Conservation (phyloP, 1,140 invertebrate species). For the Pseudachorutes palmiensis region DNA sequence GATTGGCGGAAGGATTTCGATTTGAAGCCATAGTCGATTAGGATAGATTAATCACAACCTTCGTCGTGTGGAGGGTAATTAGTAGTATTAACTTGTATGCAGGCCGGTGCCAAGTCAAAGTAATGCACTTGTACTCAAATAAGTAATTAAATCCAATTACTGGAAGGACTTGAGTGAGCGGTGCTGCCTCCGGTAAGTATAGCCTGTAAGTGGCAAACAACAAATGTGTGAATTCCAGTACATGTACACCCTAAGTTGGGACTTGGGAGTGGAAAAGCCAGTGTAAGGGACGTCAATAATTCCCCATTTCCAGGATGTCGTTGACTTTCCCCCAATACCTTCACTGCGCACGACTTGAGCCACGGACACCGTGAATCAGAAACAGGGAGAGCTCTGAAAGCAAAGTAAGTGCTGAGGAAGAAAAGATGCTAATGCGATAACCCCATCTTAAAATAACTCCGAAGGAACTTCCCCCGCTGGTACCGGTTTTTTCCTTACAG, state of each 20-base stretch:
- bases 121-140: neutral
- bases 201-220: neutral
- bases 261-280: neutral
- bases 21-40: neutral
- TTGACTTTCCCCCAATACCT: neutral
- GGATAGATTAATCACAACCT: no score
- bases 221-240: no score
- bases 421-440: neutral
- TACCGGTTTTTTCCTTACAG: no score
- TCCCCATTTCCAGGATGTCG: neutral
- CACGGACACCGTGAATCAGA: no score
- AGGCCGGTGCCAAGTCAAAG: no score
- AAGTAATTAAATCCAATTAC: neutral
- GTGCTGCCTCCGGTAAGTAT: neutral
- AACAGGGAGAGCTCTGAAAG: neutral
- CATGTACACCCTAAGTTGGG: neutral
- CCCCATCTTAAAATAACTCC: slow-evolving; percentile 10
- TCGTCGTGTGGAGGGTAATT: no score
- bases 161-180: neutral
- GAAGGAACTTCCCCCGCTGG: slow-evolving; percentile 1
- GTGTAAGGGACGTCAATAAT: neutral
- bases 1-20: slow-evolving; percentile 42
- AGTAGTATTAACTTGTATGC: no score
- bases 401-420: neutral
- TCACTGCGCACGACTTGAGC: no score